Conservation (phyloP, 2,888 invertebrate genomes). For the Agrochola lychnidis region DNA sequence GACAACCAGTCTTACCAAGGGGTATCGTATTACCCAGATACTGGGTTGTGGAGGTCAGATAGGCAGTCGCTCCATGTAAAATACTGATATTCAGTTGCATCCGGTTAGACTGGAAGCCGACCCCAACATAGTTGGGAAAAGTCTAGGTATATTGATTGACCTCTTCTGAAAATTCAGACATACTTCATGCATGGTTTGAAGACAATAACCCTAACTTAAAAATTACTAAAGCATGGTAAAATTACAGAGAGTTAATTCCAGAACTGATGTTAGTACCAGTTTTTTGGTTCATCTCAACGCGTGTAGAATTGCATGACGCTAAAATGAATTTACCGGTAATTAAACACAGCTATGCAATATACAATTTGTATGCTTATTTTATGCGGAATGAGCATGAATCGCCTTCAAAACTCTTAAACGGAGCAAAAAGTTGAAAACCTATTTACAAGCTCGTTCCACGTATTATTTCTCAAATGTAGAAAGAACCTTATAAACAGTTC, state of each 20-base stretch:
- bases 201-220: neutral
- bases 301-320: conserved; percentile 20
- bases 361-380: conserved; percentile 48
- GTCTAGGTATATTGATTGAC: too few relatives aligned
- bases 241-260: neutral
- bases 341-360: conserved; percentile 41
- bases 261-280: conserved; percentile 12
- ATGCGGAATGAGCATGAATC: neutral
- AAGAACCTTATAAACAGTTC: too few relatives aligned
- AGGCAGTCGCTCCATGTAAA: too few relatives aligned
- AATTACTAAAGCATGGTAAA: neutral
- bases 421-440: conserved; percentile 7
- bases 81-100: too few relatives aligned
- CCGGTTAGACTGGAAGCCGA: too few relatives aligned
- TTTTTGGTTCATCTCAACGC: conserved; percentile 15
- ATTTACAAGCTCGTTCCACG: neutral
- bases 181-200: neutral
- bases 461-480: too few relatives aligned
- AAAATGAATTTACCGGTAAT: conserved; percentile 33
- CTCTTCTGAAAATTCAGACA: neutral
- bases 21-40: too few relatives aligned
- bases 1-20: too few relatives aligned
- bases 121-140: too few relatives aligned
- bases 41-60: too few relatives aligned
- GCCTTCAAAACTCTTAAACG: neutral